phyloP scores from a whole-genome alignment of 1,140 invertebrate species.

The Zaprionus lachaisei region DNA sequence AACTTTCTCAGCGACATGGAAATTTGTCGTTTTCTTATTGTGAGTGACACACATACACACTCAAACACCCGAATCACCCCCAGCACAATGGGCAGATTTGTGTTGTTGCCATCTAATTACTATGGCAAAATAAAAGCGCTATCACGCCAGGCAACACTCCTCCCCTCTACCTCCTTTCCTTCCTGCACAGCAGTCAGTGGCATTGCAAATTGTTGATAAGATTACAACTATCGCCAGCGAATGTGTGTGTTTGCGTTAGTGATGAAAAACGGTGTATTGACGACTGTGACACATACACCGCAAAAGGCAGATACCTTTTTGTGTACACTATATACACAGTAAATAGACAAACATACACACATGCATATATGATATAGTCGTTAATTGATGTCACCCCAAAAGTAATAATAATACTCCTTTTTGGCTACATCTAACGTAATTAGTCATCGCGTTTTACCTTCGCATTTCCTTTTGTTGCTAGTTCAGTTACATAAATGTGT shows the following conservation, averaged over 20 bases:
- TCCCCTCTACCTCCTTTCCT: not conserved
- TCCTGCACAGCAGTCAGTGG: not conserved
- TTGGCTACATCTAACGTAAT: constrained; percentile 47
- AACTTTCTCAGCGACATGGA: constrained; percentile 55
- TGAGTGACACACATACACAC: constrained; percentile 28
- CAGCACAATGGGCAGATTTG: constrained; percentile 46
- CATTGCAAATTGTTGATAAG: constrained; percentile 64
- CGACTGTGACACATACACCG: constrained; percentile 43
- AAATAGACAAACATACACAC: not conserved
- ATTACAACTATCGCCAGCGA: constrained; percentile 49
- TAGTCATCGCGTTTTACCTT: constrained; percentile 62
- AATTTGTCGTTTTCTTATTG: constrained; percentile 52
- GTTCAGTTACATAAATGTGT: constrained; percentile 78
- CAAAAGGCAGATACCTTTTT: constrained; percentile 11
- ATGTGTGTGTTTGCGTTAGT: constrained; percentile 4
- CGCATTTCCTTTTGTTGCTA: constrained; percentile 28
- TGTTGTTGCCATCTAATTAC: constrained; percentile 66
- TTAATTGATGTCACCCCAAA: constrained; percentile 21
- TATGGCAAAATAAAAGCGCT: constrained; percentile 58
- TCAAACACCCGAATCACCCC: constrained; percentile 15
- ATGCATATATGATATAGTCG: constrained; percentile 9
- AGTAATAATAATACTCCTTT: constrained; percentile 26
- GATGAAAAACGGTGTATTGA: constrained; percentile 40
- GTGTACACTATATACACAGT: not conserved
- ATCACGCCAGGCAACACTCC: constrained; percentile 34